Evolutionary conservation across 2,113 vertebrate genomes (phyloP), one percentile per base, ranked within the genome.

Genomic region (Sterrhoptilus dennistouni): DNA sequence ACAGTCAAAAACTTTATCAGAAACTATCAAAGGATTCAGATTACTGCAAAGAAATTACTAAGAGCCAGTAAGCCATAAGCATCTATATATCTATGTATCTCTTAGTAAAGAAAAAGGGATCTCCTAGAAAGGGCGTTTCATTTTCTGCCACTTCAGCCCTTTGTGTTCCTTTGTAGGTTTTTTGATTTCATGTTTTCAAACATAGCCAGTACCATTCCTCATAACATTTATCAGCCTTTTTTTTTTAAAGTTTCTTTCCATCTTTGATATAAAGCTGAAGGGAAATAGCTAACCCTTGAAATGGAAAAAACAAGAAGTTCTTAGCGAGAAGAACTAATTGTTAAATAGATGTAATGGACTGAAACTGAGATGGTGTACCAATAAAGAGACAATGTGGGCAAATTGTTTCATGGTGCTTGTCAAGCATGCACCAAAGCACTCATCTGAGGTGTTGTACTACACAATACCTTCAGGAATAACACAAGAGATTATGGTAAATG

Each of bases 171-270:
- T 50, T 38, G 19, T 11, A 56, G n/a, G 36, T 11, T 77, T 82
- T 53, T 71, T 60, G 19, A 66, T 33, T 64, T 71, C 2, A 21
- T 42, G 15, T 19, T 90, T 87, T 92, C 21, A 72, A 89, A 79
- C 65, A 50, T 3, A 77, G 8, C 22, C 45, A 38, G 14, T 38
- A 31, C 11, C 22, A 16, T 53, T 21, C 20, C 35, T 77, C 61
- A 80, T 25, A 60, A 10, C 6, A 57, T 24, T 84, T 70, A 36
- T n/a, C 0, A 0, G 3, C 14, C 11, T 77, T 38, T 19, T 49
- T 13, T 61, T 71, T 94, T 8, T 31, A 15, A 71, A 47, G 14
- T 31, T 69, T 45, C 91, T 78, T 75, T 80, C 40, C 9, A 19
- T 35, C 23, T 57, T 53, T 77, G 40, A 80, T 22, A 38, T 68